Evolutionary conservation across 2,888 invertebrate genomes (phyloP).

Genomic region (Melolontha melolontha): DNA sequence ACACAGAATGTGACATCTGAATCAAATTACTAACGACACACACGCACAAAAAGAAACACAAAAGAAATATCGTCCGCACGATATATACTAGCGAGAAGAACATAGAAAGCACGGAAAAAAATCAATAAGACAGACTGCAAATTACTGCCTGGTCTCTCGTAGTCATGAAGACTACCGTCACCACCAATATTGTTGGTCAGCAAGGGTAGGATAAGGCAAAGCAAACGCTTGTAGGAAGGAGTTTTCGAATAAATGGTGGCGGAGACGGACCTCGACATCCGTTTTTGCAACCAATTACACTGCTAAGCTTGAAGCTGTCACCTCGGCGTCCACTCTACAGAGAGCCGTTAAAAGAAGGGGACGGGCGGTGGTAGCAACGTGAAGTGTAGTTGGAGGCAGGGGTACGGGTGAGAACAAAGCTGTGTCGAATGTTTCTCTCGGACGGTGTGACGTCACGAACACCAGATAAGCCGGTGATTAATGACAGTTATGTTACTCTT

Average conservation of each 20-base stretch:
- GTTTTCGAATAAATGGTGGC: constrained; percentile 50
- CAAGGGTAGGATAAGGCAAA: constrained; percentile 23
- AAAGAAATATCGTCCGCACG: constrained; percentile 17
- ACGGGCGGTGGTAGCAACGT: constrained; percentile 17
- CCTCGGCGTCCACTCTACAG: constrained; percentile 44
- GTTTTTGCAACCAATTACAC: constrained; percentile 49
- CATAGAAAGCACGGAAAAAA: constrained; percentile 27
- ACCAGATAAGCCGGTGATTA: constrained; percentile 60
- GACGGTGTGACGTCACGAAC: constrained; percentile 57
- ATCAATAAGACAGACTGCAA: constrained; percentile 41
- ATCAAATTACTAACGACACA: constrained; percentile 28
- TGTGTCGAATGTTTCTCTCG: constrained; percentile 50
- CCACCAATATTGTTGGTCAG: constrained; percentile 37
- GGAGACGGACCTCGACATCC: constrained; percentile 49
- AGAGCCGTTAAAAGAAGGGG: constrained; percentile 37
- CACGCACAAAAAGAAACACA: constrained; percentile 34
- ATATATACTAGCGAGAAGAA: constrained; percentile 22
- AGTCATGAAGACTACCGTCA: constrained; percentile 35
- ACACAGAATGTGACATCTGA: constrained; percentile 34
- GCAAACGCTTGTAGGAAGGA: constrained; percentile 41
- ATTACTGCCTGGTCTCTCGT: constrained; percentile 35
- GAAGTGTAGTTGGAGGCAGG: constrained; percentile 9
- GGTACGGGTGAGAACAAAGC: constrained; percentile 48
- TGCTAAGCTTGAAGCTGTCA: constrained; percentile 47
- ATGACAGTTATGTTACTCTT: constrained; percentile 59